Conservation (phyloP, 2,797 vertebrate genomes). For the Falco columbarius region DNA sequence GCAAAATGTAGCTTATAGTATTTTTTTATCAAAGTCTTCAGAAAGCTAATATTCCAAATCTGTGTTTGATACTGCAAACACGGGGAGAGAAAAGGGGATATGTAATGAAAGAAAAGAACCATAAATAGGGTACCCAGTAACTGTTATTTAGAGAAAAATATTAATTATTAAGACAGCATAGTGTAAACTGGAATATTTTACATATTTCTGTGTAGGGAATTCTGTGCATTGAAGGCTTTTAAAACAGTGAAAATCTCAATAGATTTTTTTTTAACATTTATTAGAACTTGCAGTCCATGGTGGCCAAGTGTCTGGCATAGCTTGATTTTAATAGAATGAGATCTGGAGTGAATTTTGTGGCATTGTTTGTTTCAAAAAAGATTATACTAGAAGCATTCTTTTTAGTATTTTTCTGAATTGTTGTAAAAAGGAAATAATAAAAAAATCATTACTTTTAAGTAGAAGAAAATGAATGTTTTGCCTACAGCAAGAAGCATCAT, state of each 20-base stretch:
- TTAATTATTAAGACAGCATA: slow-evolving; percentile 44
- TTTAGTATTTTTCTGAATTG: background rate
- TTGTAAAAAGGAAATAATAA: slow-evolving; percentile 21
- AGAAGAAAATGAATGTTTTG: slow-evolving; percentile 22
- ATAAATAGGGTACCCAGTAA: background rate
- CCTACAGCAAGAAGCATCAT: slow-evolving; percentile 13
- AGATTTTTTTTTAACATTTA: slow-evolving; percentile 13
- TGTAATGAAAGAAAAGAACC: background rate
- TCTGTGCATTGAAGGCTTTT: slow-evolving; percentile 25
- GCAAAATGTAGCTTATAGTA: background rate
- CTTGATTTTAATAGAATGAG: background rate
- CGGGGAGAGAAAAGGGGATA: background rate
- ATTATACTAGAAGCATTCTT: background rate
- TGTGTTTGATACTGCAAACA: background rate
- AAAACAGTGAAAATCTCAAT: slow-evolving; percentile 53
- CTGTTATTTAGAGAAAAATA: slow-evolving; percentile 59
- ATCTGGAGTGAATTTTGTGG: background rate
- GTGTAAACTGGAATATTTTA: slow-evolving; percentile 34
- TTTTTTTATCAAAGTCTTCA: background rate
- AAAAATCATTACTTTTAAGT: slow-evolving; percentile 21
- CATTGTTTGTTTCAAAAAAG: background rate
- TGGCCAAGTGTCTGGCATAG: slow-evolving; percentile 21
- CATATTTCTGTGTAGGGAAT: slow-evolving; percentile 49
- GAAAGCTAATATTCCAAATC: background rate
- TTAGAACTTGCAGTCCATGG: slow-evolving; percentile 40